Evolutionary conservation across 1,140 invertebrate genomes (phyloP).

Genomic region (Asbolus verrucosus): DNA sequence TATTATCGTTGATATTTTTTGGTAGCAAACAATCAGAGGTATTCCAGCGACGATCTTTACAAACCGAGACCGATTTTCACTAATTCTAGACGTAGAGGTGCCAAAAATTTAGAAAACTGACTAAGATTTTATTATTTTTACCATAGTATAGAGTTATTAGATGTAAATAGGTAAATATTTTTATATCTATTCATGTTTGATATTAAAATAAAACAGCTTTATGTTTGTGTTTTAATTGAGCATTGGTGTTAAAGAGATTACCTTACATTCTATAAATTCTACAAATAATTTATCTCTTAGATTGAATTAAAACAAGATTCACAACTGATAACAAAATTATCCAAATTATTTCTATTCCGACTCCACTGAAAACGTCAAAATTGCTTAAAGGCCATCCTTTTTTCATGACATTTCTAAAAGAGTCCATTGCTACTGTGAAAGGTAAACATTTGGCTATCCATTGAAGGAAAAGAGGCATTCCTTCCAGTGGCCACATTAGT

Average conservation of each 20-base stretch:
- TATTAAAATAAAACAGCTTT: slow-evolving; percentile 30
- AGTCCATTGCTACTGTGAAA: slow-evolving; percentile 75
- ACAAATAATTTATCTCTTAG: slow-evolving; percentile 51
- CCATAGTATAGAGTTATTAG: slow-evolving; percentile 1
- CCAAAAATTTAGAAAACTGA: slow-evolving; percentile 47
- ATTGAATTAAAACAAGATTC: slow-evolving; percentile 56
- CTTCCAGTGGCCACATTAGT: slow-evolving; percentile 92
- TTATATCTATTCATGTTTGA: slow-evolving; percentile 15
- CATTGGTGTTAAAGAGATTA: too few species aligned
- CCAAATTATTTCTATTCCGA: slow-evolving; percentile 54
- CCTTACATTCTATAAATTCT: too few species aligned
- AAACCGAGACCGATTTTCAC: slow-evolving; percentile 72
- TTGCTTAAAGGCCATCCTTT: slow-evolving; percentile 58
- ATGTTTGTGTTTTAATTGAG: too few species aligned
- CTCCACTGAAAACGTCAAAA: slow-evolving; percentile 56
- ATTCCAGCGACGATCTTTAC: slow-evolving; percentile 76
- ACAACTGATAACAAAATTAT: slow-evolving; percentile 53
- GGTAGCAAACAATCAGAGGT: slow-evolving; percentile 66
- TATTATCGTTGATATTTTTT: slow-evolving; percentile 18
- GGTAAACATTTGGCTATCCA: slow-evolving; percentile 72
- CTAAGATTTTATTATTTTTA: slow-evolving; percentile 21
- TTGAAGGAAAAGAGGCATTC: slow-evolving; percentile 72
- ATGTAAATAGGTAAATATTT: slow-evolving; percentile 19
- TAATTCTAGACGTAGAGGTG: slow-evolving; percentile 56
- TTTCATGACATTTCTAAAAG: slow-evolving; percentile 72